Evolutionary conservation across 2,113 vertebrate genomes (phyloP), one percentile per base, ranked within the genome.

Genomic region (Archilochus colubris): DNA sequence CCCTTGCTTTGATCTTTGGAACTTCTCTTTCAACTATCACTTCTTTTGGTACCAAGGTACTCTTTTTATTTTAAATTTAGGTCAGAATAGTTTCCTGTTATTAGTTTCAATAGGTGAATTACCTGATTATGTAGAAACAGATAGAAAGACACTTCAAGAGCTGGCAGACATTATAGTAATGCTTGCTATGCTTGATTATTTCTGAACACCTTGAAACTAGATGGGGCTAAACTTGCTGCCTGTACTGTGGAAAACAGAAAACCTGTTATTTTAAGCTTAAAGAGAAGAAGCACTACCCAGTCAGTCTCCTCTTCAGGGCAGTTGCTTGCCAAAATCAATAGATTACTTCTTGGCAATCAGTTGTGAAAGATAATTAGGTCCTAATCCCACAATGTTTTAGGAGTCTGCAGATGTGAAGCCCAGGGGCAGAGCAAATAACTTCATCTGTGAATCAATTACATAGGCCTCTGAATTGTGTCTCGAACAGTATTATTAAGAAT

Each of bases 381-480:
- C 73, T 88, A 79, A 79, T 57, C 16, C 30, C 31, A 66, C 0
- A 0, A 3, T 53, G 25, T 66, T 91, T 83, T 62, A 78, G 12
- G 31, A 50, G 7, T 44, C 64, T 78, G 36, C n/a, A 66, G 28
- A 24, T 81, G 21, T 77, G 16, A 53, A 30, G 55, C 5, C 3
- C 27, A 64, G 36, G 2, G 19, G 51, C 16, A 69, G 16, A 69
- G 21, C 10, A 55, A 77, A 77, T 44, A 82, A 10, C 23, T 50
- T 50, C 17, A 70, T 23, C 14, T 74, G 31, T 40, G 22, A 78
- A 69, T 40, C 28, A 69, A 6, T 51, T 77, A 74, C 3, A 0
- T 2, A 61, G 19, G n/a, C 17, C n/a, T 87, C 86, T 0, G 0
- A 77, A 27, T 18, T 69, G 5, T n/a, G 4, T 20, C 24, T 76